These are phyloP conservation scores for Lomographa bimaculata DNA, from an alignment of 2,888 invertebrate genomes.

Conservation along the genomic window DNA sequence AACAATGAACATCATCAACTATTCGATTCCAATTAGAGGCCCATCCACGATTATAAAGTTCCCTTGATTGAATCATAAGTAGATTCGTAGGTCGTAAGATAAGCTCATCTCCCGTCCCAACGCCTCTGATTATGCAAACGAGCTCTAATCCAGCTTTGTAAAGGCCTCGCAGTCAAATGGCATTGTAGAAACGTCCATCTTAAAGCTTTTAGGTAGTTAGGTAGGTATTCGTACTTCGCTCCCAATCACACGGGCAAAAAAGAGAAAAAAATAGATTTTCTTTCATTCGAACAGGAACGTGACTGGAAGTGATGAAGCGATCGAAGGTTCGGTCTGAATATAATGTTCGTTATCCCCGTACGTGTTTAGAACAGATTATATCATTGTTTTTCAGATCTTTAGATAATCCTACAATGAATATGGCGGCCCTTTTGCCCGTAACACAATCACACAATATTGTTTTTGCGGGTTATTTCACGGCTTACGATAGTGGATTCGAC, in stretches of 20 bases:
- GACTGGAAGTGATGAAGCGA: conserved; percentile 65
- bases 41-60: conserved; percentile 29
- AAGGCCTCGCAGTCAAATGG: conserved; percentile 56
- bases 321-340: conserved; percentile 53
- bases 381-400: conserved; percentile 45
- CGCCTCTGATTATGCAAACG: conserved; percentile 65
- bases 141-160: conserved; percentile 59
- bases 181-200: conserved; percentile 53
- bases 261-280: conserved; percentile 66
- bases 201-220: too few species aligned
- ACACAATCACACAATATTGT: conserved; percentile 35
- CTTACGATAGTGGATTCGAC: conserved; percentile 26
- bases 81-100: conserved; percentile 36
- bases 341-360: conserved; percentile 64
- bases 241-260: conserved; percentile 63
- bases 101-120: conserved; percentile 43
- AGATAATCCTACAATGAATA: conserved; percentile 36
- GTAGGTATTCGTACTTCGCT: conserved; percentile 57
- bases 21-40: conserved; percentile 25
- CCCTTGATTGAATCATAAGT: conserved; percentile 36
- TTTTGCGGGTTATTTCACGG: conserved; percentile 28
- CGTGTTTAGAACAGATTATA: conserved; percentile 62
- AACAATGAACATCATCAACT: conserved; percentile 19
- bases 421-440: conserved; percentile 18
- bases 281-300: conserved; percentile 68